phyloP scores from a whole-genome alignment of 1,140 invertebrate genomes.

The Panulirus ornatus region DNA sequence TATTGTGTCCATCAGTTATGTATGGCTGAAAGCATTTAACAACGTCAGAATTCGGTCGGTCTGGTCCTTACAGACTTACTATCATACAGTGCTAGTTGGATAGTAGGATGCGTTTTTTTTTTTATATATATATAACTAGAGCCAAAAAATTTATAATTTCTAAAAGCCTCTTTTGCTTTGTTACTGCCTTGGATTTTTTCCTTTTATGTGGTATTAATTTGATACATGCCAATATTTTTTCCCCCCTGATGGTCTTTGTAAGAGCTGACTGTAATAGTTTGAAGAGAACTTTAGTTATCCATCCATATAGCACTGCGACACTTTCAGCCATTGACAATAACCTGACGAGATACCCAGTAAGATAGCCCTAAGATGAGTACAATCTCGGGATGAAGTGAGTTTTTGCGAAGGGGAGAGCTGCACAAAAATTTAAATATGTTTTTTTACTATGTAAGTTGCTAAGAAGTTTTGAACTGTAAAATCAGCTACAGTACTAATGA shows the following conservation, averaged over 20 bases:
- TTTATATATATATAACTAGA: no score
- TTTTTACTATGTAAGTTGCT: conserved; percentile 51
- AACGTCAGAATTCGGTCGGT: conserved; percentile 32
- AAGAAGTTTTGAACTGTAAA: conserved; percentile 49
- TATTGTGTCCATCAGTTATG: no score
- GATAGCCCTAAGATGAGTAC: conserved; percentile 61
- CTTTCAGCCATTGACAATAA: conserved; percentile 38
- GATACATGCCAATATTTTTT: conserved; percentile 14
- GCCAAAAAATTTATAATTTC: conserved; percentile 26
- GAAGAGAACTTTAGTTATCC: conserved; percentile 11
- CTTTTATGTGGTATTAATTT: conserved; percentile 12
- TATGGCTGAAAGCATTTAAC: no score
- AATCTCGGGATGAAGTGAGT: conserved; percentile 69
- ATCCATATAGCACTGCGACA: conserved; percentile 63
- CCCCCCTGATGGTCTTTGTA: not conserved
- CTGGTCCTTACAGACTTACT: conserved; percentile 5
- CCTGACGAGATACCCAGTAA: conserved; percentile 48
- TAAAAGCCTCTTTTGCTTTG: conserved; percentile 46
- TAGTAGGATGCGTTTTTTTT: conserved; percentile 26
- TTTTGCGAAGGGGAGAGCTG: conserved; percentile 70
- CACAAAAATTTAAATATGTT: conserved; percentile 53
- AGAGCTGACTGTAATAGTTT: conserved; percentile 30
- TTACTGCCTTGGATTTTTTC: conserved; percentile 38
- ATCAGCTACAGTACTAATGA: conserved; percentile 14
- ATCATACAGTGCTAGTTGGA: conserved; percentile 64